Evolutionary conservation across 2,113 vertebrate genomes (phyloP).

Genomic region (Macrotis lagotis): DNA sequence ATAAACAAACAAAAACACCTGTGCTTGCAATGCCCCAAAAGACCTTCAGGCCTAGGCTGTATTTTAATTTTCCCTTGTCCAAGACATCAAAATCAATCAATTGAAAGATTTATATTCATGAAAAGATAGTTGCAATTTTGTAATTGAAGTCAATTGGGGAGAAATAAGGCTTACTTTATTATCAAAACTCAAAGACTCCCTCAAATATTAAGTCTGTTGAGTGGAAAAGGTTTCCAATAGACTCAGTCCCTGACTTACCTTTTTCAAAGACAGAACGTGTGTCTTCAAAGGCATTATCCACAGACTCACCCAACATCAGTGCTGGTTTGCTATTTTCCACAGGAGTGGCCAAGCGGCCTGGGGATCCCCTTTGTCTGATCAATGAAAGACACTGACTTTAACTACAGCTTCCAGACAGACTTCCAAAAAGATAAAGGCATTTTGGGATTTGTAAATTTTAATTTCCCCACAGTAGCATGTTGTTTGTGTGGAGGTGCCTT

Average conservation of each 20-base stretch:
- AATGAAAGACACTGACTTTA: fast-evolving
- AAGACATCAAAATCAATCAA: too few species aligned
- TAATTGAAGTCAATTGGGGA: neutral
- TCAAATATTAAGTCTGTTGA: fast-evolving
- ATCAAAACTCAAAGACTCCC: fast-evolving
- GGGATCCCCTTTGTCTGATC: neutral
- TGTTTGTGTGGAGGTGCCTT: neutral
- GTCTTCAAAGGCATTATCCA: fast-evolving
- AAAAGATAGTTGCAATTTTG: neutral
- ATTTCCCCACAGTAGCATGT: fast-evolving
- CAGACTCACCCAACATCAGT: fast-evolving
- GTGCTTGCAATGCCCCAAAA: neutral
- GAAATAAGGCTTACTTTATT: fast-evolving
- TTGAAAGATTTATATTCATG: fast-evolving
- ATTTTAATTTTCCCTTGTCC: fast-evolving
- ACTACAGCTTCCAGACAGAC: neutral
- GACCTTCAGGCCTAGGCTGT: fast-evolving
- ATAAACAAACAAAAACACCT: neutral
- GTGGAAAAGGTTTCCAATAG: neutral
- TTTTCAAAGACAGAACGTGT: too few species aligned
- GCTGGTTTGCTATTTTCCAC: neutral
- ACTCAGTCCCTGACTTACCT: too few species aligned
- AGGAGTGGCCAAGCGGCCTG: fast-evolving
- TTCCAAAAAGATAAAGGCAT: too few species aligned
- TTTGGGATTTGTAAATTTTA: fast-evolving